Evolutionary conservation across 2,113 vertebrate genomes (phyloP).

Genomic region (Picathartes gymnocephalus): DNA sequence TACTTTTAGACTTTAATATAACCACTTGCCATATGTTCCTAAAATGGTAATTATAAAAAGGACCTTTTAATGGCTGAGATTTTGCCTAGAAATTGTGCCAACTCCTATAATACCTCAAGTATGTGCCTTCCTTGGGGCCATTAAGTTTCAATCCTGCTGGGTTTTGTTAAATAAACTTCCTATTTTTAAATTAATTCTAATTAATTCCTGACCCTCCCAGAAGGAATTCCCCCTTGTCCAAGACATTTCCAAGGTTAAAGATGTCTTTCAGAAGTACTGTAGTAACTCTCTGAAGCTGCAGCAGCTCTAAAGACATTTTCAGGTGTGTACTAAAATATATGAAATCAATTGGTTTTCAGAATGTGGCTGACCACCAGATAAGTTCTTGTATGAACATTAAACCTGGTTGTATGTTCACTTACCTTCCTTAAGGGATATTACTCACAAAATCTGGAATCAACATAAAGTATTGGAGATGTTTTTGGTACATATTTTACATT

Average conservation of each 20-base stretch:
- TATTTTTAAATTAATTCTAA: constrained; percentile 1
- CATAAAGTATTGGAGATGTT: background rate
- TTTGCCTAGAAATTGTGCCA: background rate
- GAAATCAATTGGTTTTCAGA: background rate
- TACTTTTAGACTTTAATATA: background rate
- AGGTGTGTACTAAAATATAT: background rate
- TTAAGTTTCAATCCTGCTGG: background rate
- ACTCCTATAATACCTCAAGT: background rate
- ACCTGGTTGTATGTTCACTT: background rate
- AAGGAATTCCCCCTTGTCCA: background rate
- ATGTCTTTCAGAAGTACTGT: background rate
- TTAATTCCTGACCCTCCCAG: constrained; percentile 1
- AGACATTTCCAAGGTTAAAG: background rate
- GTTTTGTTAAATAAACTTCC: constrained; percentile 1
- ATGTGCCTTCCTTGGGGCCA: background rate
- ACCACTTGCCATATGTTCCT: background rate
- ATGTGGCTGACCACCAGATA: background rate
- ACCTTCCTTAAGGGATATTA: background rate
- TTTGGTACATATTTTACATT: background rate
- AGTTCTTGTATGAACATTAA: background rate
- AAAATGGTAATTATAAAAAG: background rate
- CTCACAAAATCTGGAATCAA: background rate
- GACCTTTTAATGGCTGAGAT: background rate
- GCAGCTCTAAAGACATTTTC: background rate
- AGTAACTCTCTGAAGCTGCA: background rate